Evolutionary conservation across 2,888 invertebrate species (phyloP), one percentile per base, ranked within the genome.

Genomic region (Eilema depressum): DNA sequence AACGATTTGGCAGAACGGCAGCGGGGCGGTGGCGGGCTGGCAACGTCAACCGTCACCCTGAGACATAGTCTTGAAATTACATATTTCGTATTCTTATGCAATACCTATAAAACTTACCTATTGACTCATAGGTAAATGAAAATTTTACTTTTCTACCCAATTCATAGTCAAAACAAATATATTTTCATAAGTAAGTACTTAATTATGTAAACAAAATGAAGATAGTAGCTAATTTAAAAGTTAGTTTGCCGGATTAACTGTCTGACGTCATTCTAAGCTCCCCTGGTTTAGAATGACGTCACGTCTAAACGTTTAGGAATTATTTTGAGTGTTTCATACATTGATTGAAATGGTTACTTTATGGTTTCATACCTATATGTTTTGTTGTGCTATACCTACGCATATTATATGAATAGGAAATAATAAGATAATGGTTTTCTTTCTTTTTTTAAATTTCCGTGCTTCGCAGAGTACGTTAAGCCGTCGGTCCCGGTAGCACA

Each of bases 1-100:
- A 53, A n/a, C 53, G n/a, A 53, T 53, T 53, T n/a, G 20, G 10
- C 53, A n/a, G 53, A 53, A 10, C 53, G 53, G 53, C 53, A 53
- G 53, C 53, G 10, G 47, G 47, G 47, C 47, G 20, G 20, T 47
- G 47, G 47, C 47, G 25, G 59, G 59, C 26, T 59, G 59, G 26
- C 59, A 28, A 59, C 25, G 59, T 26, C 5, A 26, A 25, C 5
- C 53, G n/a, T 53, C n/a, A 53, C 20, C 59, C 59, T 12, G 26
- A 25, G 14, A 59, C 17, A 7, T 59, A 23, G 33, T 23, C 23
- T 33, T 20, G 23, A 47, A 47, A n/a, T 28, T 23, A 47, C 12
- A 64, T 12, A 30, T 53, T 65, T 14, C 64, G 53, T 30, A 65
- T 23, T 65, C 30, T 65, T 56, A 28, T 17, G 64, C 64, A 65